phyloP scores from a whole-genome alignment of 1,140 invertebrate species.

The Drosophila sp. region DNA sequence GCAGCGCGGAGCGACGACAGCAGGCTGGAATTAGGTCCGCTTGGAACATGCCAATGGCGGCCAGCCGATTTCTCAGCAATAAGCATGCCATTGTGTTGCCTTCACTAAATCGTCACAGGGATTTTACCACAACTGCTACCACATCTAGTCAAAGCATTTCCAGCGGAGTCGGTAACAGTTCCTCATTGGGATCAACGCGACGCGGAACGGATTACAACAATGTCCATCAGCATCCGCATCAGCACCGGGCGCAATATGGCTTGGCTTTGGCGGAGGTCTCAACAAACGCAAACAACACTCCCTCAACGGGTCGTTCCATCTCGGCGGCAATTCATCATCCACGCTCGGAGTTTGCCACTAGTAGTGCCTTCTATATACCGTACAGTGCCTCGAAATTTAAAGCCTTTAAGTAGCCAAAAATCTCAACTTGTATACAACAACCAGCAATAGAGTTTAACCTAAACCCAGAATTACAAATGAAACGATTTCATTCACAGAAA shows the following conservation, averaged over 20 bases:
- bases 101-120: conserved; percentile 59
- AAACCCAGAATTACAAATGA: background rate
- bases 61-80: conserved; percentile 74
- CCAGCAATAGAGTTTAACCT: conserved; percentile 60
- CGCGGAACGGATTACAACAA: background rate
- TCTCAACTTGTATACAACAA: conserved; percentile 44
- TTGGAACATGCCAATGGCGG: conserved; percentile 75
- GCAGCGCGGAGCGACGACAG: conserved; percentile 43
- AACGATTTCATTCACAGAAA: background rate
- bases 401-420: conserved; percentile 78
- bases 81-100: conserved; percentile 74
- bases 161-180: conserved; percentile 53
- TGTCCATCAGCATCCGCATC: conserved; percentile 5
- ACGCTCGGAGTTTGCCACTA: conserved; percentile 61
- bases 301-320: conserved; percentile 75
- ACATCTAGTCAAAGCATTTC: conserved; percentile 62
- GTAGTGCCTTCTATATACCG: conserved; percentile 76
- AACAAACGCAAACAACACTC: conserved; percentile 70
- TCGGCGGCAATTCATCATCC: conserved; percentile 78
- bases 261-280: conserved; percentile 15
- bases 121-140: conserved; percentile 48
- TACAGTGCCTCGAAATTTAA: conserved; percentile 84
- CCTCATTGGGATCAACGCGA: conserved; percentile 37
- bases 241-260: conserved; percentile 44
- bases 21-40: conserved; percentile 62